Evolutionary conservation across 1,140 invertebrate genomes (phyloP), one percentile per base, ranked within the genome.

Genomic region (Grapholita molesta): DNA sequence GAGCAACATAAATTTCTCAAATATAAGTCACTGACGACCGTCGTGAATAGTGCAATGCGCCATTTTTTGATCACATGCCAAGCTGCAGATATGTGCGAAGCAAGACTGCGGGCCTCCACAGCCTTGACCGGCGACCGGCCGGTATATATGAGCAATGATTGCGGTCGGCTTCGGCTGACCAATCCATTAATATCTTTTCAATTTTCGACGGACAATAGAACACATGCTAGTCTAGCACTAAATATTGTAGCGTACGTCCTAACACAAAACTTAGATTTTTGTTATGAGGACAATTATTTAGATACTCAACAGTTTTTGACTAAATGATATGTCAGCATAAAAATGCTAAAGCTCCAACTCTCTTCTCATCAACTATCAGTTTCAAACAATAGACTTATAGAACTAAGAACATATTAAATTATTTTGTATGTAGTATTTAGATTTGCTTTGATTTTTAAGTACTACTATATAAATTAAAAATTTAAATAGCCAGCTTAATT

Each of bases 51-150:
- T 72, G 71, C 42, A 73, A 67, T 75, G 69, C 70, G 68, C 66
- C 70, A 75, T 70, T 38, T 24, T 48, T 73, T 80, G 82, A 74
- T 80, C 70, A 69, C 64, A 77, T 85, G 85, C 84, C 86, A 86
- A 87, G 72, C 77, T 70, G 73, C 67, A 25, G 64, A 68, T 66
- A 73, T 6, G 23, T 66, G 66, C 71, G 67, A 33, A 15, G 72
- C 79, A 80, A 79, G 75, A 83, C 78, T 82, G 84, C 83, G 83
- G 85, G 81, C 74, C 81, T 80, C 78, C 70, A 74, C 79, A 87
- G 78, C 88, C 88, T 90, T 90, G 88, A 90, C 86, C 82, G 77
- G 70, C 66, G 69, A 85, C 71, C 65, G 68, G 69, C 42, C 66
- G 53, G 74, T 77, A 75, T 72, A 71, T 75, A 71, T 71, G 67